Conservation (phyloP, 2,797 vertebrate species). For the Phrynocephalus vlangalii region DNA sequence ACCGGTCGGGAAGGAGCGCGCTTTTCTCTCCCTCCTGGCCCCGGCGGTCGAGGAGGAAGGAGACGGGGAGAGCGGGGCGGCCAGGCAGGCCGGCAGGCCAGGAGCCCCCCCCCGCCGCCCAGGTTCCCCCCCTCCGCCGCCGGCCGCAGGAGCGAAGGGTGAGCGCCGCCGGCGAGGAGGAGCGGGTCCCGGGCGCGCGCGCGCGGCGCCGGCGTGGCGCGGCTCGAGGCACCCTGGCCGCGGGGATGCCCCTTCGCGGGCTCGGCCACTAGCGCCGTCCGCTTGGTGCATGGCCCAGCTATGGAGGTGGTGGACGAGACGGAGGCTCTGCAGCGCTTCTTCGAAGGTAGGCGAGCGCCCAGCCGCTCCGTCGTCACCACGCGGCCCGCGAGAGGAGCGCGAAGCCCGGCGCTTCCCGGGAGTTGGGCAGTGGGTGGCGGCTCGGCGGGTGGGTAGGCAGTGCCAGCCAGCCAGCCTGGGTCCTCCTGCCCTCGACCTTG, state of each 20-base stretch:
- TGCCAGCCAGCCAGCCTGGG: too few species aligned
- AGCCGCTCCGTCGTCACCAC: constrained; percentile 61
- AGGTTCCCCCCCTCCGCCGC: too few species aligned
- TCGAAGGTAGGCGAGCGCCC: constrained; percentile 88
- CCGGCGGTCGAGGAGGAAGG: too few species aligned
- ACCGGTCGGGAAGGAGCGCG: not conserved
- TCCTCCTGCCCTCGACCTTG: too few species aligned
- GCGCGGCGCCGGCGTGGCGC: not conserved
- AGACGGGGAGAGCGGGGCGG: too few species aligned
- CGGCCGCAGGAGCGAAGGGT: too few species aligned
- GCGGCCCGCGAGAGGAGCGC: not conserved
- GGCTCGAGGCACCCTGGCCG: not conserved
- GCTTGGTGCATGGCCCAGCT: constrained; percentile 74
- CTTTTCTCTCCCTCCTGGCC: not conserved
- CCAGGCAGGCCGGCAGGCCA: too few species aligned
- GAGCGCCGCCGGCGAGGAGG: too few species aligned
- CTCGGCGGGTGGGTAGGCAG: not conserved
- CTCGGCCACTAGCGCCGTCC: constrained; percentile 60
- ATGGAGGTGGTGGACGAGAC: constrained; percentile 99
- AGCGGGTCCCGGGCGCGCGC: not conserved
- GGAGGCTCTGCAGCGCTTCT: constrained; percentile 97
- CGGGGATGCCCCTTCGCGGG: constrained; percentile 67
- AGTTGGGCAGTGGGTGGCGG: too few species aligned
- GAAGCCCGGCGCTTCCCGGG: not conserved
- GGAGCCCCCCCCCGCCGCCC: too few species aligned